These are phyloP conservation scores for Tubiluchus corallicola DNA, from an alignment of 2,888 invertebrate genomes.

Conservation along the genomic window DNA sequence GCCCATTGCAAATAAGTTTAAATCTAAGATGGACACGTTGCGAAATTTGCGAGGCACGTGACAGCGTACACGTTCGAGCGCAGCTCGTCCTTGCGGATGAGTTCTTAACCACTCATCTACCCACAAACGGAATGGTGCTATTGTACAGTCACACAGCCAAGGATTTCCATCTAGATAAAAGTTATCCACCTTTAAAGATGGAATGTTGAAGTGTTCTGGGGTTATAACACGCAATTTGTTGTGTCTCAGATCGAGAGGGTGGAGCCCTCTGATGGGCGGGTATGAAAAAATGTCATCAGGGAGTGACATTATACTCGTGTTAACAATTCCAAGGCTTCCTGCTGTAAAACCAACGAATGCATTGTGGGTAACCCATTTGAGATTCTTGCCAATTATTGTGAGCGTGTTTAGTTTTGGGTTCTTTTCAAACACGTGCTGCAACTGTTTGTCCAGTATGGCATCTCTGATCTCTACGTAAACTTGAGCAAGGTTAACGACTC, in stretches of 20 bases:
- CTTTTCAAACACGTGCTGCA: neutral
- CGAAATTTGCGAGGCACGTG: neutral
- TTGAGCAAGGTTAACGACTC: neutral
- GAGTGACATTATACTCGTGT: neutral
- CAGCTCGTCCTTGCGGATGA: neutral
- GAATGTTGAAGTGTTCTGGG: neutral
- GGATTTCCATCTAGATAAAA: neutral
- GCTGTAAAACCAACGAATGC: constrained; percentile 1
- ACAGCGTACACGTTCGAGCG: neutral
- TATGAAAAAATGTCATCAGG: neutral
- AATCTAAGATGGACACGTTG: neutral
- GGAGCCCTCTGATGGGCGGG: neutral
- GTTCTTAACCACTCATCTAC: neutral
- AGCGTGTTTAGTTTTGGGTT: neutral
- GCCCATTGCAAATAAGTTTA: neutral
- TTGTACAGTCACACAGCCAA: neutral
- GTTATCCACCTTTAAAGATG: neutral
- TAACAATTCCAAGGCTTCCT: neutral
- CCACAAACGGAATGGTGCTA: neutral
- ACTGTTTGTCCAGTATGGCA: neutral
- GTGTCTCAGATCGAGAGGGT: neutral
- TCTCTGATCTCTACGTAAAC: constrained; percentile 1
- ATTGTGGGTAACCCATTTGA: neutral
- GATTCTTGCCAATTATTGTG: neutral
- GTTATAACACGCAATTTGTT: neutral